Evolutionary conservation across 2,113 vertebrate species (phyloP), one percentile per base, ranked within the genome.

Genomic region (Leptobrachium ailaonicum): DNA sequence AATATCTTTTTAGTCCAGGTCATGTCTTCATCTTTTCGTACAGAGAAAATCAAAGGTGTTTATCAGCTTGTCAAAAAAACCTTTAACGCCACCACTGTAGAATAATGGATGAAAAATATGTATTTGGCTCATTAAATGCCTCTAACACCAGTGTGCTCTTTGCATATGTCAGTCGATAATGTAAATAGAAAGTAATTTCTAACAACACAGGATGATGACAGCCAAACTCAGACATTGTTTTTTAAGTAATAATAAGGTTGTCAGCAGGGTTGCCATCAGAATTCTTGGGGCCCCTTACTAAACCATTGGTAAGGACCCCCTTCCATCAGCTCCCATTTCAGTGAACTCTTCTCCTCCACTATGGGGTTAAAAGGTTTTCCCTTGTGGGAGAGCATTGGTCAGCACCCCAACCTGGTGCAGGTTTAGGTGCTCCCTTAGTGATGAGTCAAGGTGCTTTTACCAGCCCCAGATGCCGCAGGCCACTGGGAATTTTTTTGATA

Each of bases 1-100:
- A 8, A 50, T 50, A 50, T 8, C 47, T 8, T 12, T 20, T 45
- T 6, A 9, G 67, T 41, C 64, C 45, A 41, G 44, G 45, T 6
- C 32, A 66, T 75, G 63, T 8, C 4, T n/a, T 62, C 41, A 64
- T 64, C 20, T 2, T n/a, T n/a, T 47, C 2, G 50, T 9, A 41
- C 6, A 20, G n/a, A n/a, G 54, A 62, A 71, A 45, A 50, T 14
- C 47, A 32, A 44, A 62, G 71, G 71, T 60, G 71, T 80, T 80
- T 74, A 80, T 80, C 71, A 60, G 73, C 71, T 72, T 50, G 79
- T 80, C 69, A 80, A 74, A 80, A 74, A 80, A 64, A 50, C n/a
- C 50, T 50, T 73, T 80, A 69, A 76, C 42, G 43, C 76, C 5
- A 54, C 43, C 2, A 62, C 50, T 50, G 47, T 10, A 72, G 41